Conservation (phyloP, 1,140 invertebrate species). For the Ostrea denselamellosa region DNA sequence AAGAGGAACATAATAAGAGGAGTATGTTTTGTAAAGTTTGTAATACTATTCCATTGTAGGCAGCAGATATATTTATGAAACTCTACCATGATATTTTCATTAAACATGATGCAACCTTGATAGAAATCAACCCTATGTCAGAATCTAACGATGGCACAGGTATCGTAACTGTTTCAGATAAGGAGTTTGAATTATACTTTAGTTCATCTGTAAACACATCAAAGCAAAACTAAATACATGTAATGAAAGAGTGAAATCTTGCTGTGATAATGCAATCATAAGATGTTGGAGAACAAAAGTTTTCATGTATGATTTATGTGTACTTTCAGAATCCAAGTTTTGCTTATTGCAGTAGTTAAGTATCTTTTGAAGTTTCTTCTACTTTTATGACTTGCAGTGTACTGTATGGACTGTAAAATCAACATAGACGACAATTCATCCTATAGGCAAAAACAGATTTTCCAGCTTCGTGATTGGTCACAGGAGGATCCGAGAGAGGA, state of each 20-base stretch:
- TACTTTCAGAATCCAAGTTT: background rate
- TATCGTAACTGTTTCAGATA: conserved; percentile 48
- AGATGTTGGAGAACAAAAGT: too few species aligned
- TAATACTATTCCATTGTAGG: conserved; percentile 78
- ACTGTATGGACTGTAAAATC: conserved; percentile 97
- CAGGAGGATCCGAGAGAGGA: conserved; percentile 91
- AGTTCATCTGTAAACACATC: too few species aligned
- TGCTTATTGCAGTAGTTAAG: background rate
- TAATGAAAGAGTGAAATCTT: too few species aligned
- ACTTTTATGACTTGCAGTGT: conserved; percentile 80
- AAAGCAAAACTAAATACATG: too few species aligned
- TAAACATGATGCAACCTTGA: conserved; percentile 95
- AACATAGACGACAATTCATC: conserved; percentile 99
- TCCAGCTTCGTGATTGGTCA: conserved; percentile 73
- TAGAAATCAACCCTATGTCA: conserved; percentile 99
- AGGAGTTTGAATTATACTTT: too few species aligned
- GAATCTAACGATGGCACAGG: conserved; percentile 90
- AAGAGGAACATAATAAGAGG: too few species aligned
- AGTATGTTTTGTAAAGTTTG: too few species aligned
- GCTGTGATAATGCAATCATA: too few species aligned
- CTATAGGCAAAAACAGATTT: conserved; percentile 90
- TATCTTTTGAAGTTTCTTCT: background rate
- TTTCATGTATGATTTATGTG: too few species aligned
- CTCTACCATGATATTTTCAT: conserved; percentile 93
- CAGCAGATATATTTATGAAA: conserved; percentile 92